Percentiles rank a stretch among this genome's conserved stretches.
Conservation (phyloP, 2,888 invertebrate genomes). For the Callyntrura guangdongensis region DNA sequence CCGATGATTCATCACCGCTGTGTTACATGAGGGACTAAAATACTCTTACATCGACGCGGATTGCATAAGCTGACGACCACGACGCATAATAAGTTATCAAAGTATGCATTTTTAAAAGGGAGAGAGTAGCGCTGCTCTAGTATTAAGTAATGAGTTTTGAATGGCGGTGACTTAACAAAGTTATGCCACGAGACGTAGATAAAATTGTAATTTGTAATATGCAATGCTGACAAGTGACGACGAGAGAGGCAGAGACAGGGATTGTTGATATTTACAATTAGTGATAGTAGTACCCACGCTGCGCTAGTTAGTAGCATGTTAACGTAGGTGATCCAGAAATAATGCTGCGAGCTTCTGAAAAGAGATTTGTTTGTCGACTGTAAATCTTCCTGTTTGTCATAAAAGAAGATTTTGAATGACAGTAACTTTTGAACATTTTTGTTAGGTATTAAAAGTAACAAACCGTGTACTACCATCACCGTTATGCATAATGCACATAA, state of each 20-base stretch:
- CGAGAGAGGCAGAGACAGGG: too few relatives aligned
- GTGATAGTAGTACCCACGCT: too few relatives aligned
- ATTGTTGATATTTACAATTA: too few relatives aligned
- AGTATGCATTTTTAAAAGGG: constrained; percentile 12
- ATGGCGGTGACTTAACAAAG: constrained; percentile 40
- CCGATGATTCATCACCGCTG: constrained; percentile 11
- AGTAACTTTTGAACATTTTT: constrained; percentile 49
- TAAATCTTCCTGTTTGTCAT: constrained; percentile 63
- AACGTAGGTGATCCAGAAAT: neutral
- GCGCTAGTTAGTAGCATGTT: neutral
- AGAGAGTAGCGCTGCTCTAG: neutral
- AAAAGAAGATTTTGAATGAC: constrained; percentile 56
- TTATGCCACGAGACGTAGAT: neutral
- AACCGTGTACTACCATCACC: constrained; percentile 13
- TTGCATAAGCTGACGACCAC: constrained; percentile 3
- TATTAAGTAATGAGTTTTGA: constrained; percentile 52
- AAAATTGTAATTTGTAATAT: too few relatives aligned
- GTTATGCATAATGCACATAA: neutral
- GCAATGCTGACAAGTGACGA: too few relatives aligned
- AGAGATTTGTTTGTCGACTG: neutral
- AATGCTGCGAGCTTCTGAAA: constrained; percentile 18
- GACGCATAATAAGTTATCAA: neutral
- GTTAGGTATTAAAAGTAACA: neutral
- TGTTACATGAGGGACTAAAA: neutral
- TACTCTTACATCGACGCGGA: neutral